Evolutionary conservation across 2,113 vertebrate genomes (phyloP).

Genomic region (Holacanthus passer): DNA sequence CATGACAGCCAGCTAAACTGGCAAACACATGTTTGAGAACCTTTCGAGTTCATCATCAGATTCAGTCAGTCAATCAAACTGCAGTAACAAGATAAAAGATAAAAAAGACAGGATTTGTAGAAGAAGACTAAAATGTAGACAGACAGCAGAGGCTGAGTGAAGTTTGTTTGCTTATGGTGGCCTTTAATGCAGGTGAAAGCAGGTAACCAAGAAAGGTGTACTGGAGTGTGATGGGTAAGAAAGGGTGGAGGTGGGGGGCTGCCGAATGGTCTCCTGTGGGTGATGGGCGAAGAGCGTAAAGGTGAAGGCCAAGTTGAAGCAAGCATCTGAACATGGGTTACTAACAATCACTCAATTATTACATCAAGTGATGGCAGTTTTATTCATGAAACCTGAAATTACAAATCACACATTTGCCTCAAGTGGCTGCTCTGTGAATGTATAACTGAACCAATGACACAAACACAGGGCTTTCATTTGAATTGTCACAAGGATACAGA

Average conservation of each 20-base stretch:
- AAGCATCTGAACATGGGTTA: background rate
- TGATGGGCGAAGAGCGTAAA: background rate
- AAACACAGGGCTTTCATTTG: too few species aligned
- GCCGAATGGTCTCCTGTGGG: background rate
- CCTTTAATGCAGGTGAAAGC: background rate
- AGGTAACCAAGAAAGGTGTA: background rate
- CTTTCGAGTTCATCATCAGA: too few species aligned
- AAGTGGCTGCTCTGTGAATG: too few species aligned
- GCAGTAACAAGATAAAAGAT: background rate
- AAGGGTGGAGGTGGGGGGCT: background rate
- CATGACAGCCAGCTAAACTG: background rate
- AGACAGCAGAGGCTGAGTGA: background rate
- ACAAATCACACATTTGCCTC: background rate
- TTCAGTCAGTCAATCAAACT: background rate
- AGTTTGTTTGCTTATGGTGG: background rate
- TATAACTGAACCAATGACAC: too few species aligned
- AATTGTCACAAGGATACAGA: too few species aligned
- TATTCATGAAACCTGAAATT: background rate
- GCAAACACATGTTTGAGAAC: background rate
- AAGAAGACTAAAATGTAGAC: background rate
- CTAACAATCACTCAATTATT: background rate
- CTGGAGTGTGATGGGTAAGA: background rate
- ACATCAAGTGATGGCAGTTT: background rate
- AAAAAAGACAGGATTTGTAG: background rate
- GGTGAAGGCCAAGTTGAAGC: background rate